These are phyloP conservation scores for Tetramorium parvispinum DNA, from an alignment of 1,140 invertebrate species.

Conservation along the genomic window DNA sequence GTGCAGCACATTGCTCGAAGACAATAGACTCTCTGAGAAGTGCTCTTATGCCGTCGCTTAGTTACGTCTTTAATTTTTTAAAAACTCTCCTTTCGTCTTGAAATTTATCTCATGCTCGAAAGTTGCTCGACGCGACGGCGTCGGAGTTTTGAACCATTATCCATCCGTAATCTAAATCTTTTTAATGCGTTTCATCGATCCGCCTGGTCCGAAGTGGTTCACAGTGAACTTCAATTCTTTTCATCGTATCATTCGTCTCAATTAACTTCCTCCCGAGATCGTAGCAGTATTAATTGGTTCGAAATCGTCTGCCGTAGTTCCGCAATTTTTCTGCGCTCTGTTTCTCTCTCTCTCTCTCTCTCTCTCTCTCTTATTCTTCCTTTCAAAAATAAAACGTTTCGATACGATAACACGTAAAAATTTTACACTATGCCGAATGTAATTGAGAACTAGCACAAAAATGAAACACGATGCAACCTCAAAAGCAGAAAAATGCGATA, in stretches of 20 bases:
- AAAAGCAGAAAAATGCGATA: background rate
- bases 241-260: slow-evolving; percentile 47
- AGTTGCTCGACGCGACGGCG: slow-evolving; percentile 48
- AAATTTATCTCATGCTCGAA: slow-evolving; percentile 50
- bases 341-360: background rate
- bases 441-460: slow-evolving; percentile 12
- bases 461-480: background rate
- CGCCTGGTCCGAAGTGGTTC: slow-evolving; percentile 1
- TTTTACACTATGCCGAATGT: background rate
- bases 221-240: slow-evolving; percentile 44
- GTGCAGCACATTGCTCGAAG: background rate
- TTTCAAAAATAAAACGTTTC: background rate
- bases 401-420: background rate
- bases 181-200: slow-evolving; percentile 59
- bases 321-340: slow-evolving; percentile 23
- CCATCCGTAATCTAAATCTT: slow-evolving; percentile 55
- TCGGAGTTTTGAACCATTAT: slow-evolving; percentile 27
- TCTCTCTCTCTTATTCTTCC: background rate
- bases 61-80: slow-evolving; percentile 41
- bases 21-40: background rate
- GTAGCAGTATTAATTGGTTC: slow-evolving; percentile 42
- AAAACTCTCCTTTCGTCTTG: background rate
- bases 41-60: slow-evolving; percentile 8
- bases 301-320: slow-evolving; percentile 30
- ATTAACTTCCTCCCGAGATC: slow-evolving; percentile 50